phyloP scores from a whole-genome alignment of 2,797 vertebrate genomes.

The Jordanella pulchra region DNA sequence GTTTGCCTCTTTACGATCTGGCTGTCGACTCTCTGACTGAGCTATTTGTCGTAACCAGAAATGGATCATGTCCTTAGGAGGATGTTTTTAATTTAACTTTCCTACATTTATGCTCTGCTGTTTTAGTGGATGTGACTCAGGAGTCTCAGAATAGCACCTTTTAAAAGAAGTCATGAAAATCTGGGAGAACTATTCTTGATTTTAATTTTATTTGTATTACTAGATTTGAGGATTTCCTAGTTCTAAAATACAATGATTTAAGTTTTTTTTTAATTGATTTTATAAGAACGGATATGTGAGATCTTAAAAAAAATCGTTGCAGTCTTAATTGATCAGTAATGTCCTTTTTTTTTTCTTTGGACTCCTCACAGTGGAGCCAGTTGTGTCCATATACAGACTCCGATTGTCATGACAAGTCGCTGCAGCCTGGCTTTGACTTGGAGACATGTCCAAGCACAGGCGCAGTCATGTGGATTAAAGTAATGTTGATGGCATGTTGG shows the following conservation, averaged over 20 bases:
- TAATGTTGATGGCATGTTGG: slow-evolving; percentile 15
- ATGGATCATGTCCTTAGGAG: not conserved
- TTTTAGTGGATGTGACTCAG: not conserved
- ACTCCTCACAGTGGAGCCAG: slow-evolving; percentile 35
- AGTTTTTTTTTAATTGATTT: not conserved
- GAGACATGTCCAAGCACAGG: slow-evolving; percentile 28
- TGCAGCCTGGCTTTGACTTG: slow-evolving; percentile 22
- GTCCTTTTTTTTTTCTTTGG: slow-evolving; percentile 9
- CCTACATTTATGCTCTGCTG: not conserved
- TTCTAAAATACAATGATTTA: not conserved
- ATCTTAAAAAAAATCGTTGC: slow-evolving; percentile 22
- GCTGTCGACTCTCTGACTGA: not conserved
- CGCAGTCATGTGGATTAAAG: slow-evolving; percentile 16
- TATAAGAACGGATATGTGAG: not conserved
- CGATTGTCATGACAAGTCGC: slow-evolving; percentile 59
- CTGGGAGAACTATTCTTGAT: not conserved
- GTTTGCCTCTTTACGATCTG: not conserved
- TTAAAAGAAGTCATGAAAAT: not conserved
- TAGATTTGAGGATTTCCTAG: not conserved
- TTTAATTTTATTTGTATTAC: not conserved
- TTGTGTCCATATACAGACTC: slow-evolving; percentile 53
- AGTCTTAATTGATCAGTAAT: slow-evolving; percentile 23
- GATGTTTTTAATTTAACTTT: not conserved
- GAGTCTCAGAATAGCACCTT: not conserved
- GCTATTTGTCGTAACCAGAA: not conserved